Conservation (phyloP, 2,888 invertebrate genomes). For the Argynnis bischoffii region DNA sequence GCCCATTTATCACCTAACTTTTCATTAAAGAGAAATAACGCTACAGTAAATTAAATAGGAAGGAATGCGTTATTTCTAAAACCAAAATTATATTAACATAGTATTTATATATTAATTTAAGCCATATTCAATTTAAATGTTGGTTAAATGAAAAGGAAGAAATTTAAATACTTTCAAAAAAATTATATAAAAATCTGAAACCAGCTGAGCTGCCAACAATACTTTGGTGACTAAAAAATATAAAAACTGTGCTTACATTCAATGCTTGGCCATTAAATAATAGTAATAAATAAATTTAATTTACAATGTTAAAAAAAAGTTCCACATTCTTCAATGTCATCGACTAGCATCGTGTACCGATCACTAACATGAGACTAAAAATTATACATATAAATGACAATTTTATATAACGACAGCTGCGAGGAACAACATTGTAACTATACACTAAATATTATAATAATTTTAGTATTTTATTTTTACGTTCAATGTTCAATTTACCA, state of each 20-base stretch:
- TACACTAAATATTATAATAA: too few species aligned
- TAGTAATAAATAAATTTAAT: conserved; percentile 19
- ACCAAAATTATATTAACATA: conserved; percentile 3
- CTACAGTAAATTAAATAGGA: too few species aligned
- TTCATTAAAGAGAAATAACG: too few species aligned
- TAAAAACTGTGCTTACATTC: conserved; percentile 7
- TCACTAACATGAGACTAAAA: conserved; percentile 25
- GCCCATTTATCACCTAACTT: not conserved
- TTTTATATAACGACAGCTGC: not conserved
- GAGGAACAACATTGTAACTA: too few species aligned
- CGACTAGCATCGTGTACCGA: conserved; percentile 38
- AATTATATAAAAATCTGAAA: conserved; percentile 28
- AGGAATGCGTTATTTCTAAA: not conserved
- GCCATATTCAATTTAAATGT: not conserved
- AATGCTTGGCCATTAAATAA: conserved; percentile 6
- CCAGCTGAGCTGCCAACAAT: conserved; percentile 44
- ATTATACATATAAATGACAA: conserved; percentile 8
- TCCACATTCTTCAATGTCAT: conserved; percentile 16
- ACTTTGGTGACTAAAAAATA: conserved; percentile 32
- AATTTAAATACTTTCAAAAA: conserved; percentile 12
- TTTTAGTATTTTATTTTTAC: too few species aligned
- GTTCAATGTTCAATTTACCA: too few species aligned
- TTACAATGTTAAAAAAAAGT: conserved; percentile 11
- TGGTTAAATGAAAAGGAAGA: not conserved
- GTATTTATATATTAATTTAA: conserved; percentile 3